Conservation (phyloP, 2,113 vertebrate species). For the Gadus macrocephalus region DNA sequence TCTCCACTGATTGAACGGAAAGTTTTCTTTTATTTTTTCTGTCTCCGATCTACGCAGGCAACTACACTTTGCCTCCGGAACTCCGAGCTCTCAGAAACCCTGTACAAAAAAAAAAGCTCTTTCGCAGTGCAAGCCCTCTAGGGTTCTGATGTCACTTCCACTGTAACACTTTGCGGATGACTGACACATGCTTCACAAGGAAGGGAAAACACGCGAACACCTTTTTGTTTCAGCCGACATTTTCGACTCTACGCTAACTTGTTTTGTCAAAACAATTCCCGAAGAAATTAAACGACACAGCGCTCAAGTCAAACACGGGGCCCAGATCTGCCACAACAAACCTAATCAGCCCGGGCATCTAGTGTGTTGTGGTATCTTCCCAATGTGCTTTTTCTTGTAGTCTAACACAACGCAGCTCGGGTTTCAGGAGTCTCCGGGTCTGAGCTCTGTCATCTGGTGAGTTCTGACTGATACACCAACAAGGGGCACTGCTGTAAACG, state of each 20-base stretch:
- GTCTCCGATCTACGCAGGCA: slow-evolving; percentile 60
- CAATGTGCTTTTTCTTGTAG: slow-evolving; percentile 54
- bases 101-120: slow-evolving; percentile 60
- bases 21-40: slow-evolving; percentile 15
- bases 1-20: slow-evolving; percentile 65
- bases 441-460: slow-evolving; percentile 50
- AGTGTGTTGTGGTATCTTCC: slow-evolving; percentile 50
- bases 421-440: slow-evolving; percentile 64
- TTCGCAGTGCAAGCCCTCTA: slow-evolving; percentile 76
- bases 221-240: slow-evolving; percentile 68
- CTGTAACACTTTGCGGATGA: slow-evolving; percentile 72
- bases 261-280: slow-evolving; percentile 82
- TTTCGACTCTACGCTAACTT: slow-evolving; percentile 73
- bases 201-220: slow-evolving; percentile 44
- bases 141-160: slow-evolving; percentile 78
- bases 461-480: slow-evolving; percentile 34
- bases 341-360: slow-evolving; percentile 63
- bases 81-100: slow-evolving; percentile 70
- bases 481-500: slow-evolving; percentile 37
- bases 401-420: slow-evolving; percentile 30
- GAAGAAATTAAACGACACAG: slow-evolving; percentile 74
- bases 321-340: slow-evolving; percentile 70
- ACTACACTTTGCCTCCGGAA: slow-evolving; percentile 63
- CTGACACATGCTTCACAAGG: slow-evolving; percentile 72
- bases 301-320: slow-evolving; percentile 66